phyloP scores from a whole-genome alignment of 2,797 vertebrate species.

The Iguana delicatissima region DNA sequence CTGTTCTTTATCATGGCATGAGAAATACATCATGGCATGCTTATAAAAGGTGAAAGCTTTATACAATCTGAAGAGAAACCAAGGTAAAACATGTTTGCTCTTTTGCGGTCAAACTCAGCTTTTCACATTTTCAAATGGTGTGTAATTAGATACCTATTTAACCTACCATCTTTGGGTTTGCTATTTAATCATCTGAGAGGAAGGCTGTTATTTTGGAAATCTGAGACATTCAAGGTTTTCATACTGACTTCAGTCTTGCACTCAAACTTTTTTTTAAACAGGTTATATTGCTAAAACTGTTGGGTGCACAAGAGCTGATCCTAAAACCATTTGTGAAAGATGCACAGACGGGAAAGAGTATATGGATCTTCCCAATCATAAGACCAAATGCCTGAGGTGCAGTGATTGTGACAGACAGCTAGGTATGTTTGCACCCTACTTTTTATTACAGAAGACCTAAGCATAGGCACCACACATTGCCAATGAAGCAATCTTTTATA shows the following conservation, averaged over 20 bases:
- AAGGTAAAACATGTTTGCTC: not conserved
- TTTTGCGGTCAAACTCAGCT: not conserved
- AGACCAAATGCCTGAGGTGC: constrained; percentile 5
- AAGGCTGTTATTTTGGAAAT: not conserved
- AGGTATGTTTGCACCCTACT: constrained; percentile 47
- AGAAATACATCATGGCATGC: too few species aligned
- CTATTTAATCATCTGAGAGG: not conserved
- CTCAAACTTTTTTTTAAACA: constrained; percentile 42
- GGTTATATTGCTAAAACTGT: constrained; percentile 55
- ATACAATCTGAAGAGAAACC: not conserved
- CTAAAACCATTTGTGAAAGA: not conserved
- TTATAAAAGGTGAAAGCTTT: too few species aligned
- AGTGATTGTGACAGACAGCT: not conserved
- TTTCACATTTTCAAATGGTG: not conserved
- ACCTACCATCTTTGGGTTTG: constrained; percentile 2
- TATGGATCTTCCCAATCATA: constrained; percentile 19
- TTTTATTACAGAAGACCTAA: not conserved
- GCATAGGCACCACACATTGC: not conserved
- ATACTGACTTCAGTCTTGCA: not conserved
- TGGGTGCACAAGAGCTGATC: constrained; percentile 22
- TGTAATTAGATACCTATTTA: not conserved
- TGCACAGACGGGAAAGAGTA: constrained; percentile 64
- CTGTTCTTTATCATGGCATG: not conserved
- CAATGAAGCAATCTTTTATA: not conserved
- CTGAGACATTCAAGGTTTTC: not conserved